phyloP scores from a whole-genome alignment of 2,797 vertebrate genomes.

The Intellagama lesueurii region DNA sequence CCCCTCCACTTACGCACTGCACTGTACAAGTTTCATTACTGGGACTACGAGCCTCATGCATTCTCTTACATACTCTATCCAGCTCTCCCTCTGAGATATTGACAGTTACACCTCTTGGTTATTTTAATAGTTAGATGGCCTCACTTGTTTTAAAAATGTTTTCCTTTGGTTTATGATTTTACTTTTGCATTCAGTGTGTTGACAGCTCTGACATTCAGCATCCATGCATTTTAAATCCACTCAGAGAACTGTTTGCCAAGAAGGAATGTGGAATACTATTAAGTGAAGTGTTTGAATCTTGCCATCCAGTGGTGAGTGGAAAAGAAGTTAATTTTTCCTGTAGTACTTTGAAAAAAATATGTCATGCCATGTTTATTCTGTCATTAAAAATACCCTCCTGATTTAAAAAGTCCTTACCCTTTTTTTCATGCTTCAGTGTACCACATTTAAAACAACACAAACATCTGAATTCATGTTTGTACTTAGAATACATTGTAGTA shows the following conservation, averaged over 20 bases:
- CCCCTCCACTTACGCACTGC: background rate
- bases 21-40: background rate
- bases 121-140: background rate
- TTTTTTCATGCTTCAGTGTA: too few species aligned
- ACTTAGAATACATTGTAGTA: background rate
- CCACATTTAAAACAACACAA: background rate
- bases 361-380: rapidly evolving
- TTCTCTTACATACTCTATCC: background rate
- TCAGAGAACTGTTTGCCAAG: slow-evolving; percentile 94
- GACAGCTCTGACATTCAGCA: slow-evolving; percentile 90
- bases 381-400: too few species aligned
- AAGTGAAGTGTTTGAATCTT: slow-evolving; percentile 92
- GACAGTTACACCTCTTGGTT: background rate
- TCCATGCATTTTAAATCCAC: slow-evolving; percentile 90
- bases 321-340: background rate
- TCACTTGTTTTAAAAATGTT: background rate
- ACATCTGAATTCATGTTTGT: background rate
- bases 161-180: slow-evolving; percentile 39
- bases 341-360: background rate
- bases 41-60: background rate
- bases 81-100: background rate
- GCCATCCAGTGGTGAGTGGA: slow-evolving; percentile 94
- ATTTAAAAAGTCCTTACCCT: too few species aligned
- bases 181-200: slow-evolving; percentile 83
- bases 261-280: slow-evolving; percentile 90